phyloP scores from a whole-genome alignment of 2,797 vertebrate genomes.

The Ara ararauna region DNA sequence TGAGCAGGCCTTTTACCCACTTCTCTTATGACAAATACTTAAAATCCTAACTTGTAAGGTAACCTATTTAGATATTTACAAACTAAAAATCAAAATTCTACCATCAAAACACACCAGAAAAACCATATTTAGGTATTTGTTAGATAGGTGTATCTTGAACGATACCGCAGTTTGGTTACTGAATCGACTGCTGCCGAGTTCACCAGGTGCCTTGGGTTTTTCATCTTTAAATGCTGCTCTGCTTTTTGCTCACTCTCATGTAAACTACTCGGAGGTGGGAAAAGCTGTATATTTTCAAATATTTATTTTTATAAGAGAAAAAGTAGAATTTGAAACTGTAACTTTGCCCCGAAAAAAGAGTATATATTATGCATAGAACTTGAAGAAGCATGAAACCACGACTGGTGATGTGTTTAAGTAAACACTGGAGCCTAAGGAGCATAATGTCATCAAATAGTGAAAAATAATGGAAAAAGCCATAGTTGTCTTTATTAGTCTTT shows the following conservation, averaged over 20 bases:
- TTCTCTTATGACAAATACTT: not conserved
- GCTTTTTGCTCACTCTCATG: not conserved
- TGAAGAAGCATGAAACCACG: slow-evolving; percentile 5
- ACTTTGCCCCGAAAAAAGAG: not conserved
- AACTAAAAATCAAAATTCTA: not conserved
- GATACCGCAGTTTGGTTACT: not conserved
- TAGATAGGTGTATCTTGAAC: not conserved
- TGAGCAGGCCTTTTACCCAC: not conserved
- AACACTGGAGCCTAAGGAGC: slow-evolving; percentile 55
- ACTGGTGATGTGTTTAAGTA: slow-evolving; percentile 53
- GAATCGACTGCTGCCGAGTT: slow-evolving; percentile 17
- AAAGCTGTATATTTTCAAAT: not conserved
- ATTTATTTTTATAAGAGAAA: not conserved
- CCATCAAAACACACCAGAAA: slow-evolving; percentile 1
- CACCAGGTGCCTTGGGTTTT: not conserved
- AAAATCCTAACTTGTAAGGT: not conserved
- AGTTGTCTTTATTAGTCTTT: slow-evolving; percentile 47
- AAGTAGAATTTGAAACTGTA: not conserved
- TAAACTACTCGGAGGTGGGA: not conserved
- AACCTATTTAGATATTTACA: not conserved
- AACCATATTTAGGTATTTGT: not conserved
- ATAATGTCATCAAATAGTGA: slow-evolving; percentile 29
- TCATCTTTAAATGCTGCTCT: not conserved
- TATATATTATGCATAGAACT: not conserved
- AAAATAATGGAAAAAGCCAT: slow-evolving; percentile 52